These are phyloP conservation scores for Mesocentrotus franciscanus DNA, from an alignment of 53 echinoderm and acorn worm genomes.

Conservation along the genomic window DNA sequence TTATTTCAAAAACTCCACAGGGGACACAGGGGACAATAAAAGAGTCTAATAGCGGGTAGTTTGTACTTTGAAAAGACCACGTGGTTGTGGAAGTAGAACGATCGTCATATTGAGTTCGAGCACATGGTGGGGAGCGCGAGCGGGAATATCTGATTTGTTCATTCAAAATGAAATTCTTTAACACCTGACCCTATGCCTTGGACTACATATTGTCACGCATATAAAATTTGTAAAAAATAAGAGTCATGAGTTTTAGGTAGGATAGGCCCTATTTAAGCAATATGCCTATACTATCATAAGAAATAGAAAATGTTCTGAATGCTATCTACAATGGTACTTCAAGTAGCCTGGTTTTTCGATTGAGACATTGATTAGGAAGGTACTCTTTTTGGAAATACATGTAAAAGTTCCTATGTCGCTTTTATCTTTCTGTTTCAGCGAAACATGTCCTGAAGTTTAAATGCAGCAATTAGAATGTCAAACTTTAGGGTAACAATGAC, in stretches of 20 bases:
- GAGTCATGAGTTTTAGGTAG: too few species aligned
- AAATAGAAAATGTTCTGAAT: too few species aligned
- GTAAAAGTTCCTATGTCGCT: too few species aligned
- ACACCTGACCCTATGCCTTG: background rate
- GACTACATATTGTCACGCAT: background rate
- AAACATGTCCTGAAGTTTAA: too few species aligned
- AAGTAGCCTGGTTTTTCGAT: too few species aligned
- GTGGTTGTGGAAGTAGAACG: background rate
- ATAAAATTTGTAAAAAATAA: background rate
- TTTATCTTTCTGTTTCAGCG: too few species aligned
- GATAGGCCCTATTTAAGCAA: too few species aligned
- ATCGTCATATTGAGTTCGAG: background rate
- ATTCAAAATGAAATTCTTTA: background rate
- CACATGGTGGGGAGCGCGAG: background rate
- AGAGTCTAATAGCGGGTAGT: background rate
- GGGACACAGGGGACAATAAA: constrained; percentile 20
- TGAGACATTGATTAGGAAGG: too few species aligned
- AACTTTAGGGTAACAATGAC: background rate
- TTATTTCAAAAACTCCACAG: constrained; percentile 5
- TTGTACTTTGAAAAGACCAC: background rate
- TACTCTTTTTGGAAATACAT: too few species aligned
- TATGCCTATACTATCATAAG: too few species aligned
- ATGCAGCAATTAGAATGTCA: background rate
- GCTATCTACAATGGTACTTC: too few species aligned
- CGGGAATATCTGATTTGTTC: background rate